Conservation (phyloP, 2,113 vertebrate genomes). For the Acanthisitta chloris region DNA sequence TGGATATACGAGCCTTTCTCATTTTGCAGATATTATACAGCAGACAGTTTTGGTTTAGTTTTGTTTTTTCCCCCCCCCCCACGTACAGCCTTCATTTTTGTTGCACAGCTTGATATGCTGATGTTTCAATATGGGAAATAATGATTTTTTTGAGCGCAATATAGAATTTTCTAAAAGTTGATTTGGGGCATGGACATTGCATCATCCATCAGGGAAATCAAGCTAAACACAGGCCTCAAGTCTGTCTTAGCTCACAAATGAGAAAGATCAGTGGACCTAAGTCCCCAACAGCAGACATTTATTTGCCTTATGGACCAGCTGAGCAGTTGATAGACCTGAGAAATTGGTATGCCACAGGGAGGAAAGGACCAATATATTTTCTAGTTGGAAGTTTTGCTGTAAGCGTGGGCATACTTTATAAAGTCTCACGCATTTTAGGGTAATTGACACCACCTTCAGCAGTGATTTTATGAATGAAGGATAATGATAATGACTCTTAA, state of each 20-base stretch:
- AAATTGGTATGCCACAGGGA: slow-evolving; percentile 11
- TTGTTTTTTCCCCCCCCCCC: background rate
- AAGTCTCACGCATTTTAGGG: background rate
- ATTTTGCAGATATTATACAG: background rate
- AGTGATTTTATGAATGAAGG: background rate
- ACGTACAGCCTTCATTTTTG: background rate
- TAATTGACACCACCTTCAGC: background rate
- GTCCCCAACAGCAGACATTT: background rate
- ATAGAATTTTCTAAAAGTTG: background rate
- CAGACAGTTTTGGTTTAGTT: background rate
- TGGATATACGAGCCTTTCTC: background rate
- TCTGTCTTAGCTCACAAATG: background rate
- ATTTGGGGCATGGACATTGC: background rate
- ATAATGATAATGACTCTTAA: background rate
- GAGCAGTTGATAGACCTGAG: slow-evolving; percentile 5
- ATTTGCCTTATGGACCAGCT: background rate
- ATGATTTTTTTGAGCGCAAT: background rate
- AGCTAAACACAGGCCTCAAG: background rate
- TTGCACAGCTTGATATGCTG: background rate
- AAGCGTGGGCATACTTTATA: background rate
- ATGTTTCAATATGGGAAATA: background rate
- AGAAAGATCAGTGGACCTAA: background rate
- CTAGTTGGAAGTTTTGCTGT: background rate
- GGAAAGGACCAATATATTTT: background rate
- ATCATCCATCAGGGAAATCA: slow-evolving; percentile 30